These are phyloP conservation scores for Halictus ligatus DNA, from an alignment of 2,888 invertebrate genomes.

Conservation along the genomic window DNA sequence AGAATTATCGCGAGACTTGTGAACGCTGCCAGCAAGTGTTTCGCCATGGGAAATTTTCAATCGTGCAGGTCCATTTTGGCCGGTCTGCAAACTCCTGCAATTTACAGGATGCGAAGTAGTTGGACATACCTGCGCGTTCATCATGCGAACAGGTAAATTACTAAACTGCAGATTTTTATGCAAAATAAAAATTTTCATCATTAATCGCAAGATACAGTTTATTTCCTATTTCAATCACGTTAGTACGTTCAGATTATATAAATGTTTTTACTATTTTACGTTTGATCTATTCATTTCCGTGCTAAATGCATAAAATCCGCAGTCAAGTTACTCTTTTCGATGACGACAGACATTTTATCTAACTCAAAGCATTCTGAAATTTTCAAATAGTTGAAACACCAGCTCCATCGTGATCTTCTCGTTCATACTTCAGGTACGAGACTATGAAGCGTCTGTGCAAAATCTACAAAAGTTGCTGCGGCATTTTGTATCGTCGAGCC, in stretches of 20 bases:
- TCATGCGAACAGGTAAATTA: conserved; percentile 84
- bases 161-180: background rate
- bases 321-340: background rate
- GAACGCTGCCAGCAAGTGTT: conserved; percentile 86
- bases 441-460: conserved; percentile 85
- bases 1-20: conserved; percentile 85
- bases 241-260: background rate
- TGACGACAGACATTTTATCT: background rate
- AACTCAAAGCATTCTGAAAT: background rate
- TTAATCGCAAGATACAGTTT: too few species aligned
- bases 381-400: background rate
- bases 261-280: background rate
- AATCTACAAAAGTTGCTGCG: conserved; percentile 84
- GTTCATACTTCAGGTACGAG: conserved; percentile 83
- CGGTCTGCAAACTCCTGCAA: conserved; percentile 85
- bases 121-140: conserved; percentile 85
- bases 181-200: too few species aligned
- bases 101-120: conserved; percentile 84
- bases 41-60: conserved; percentile 85
- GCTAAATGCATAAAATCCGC: background rate
- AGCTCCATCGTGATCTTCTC: too few species aligned
- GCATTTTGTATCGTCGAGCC: conserved; percentile 82
- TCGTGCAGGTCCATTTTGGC: conserved; percentile 85
- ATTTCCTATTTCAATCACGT: background rate
- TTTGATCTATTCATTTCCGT: background rate